These are phyloP conservation scores for Hemistola chrysoprasaria DNA, from an alignment of 2,888 invertebrate genomes.

Conservation along the genomic window DNA sequence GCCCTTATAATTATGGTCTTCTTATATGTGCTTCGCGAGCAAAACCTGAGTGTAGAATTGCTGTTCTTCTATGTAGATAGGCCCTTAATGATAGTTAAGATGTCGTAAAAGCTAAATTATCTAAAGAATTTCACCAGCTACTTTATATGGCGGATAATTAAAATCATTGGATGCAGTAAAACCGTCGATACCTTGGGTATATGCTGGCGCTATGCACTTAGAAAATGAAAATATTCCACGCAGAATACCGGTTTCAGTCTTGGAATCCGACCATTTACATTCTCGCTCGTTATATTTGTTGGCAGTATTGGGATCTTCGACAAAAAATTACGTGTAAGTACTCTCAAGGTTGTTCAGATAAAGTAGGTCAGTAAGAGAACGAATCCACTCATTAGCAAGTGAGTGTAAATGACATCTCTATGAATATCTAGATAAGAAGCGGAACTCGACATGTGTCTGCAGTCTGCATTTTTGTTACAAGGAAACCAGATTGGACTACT, in stretches of 20 bases:
- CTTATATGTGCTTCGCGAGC: no score
- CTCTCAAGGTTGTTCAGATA: slow-evolving; percentile 30
- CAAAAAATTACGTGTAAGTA: slow-evolving; percentile 19
- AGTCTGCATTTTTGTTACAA: slow-evolving; percentile 7
- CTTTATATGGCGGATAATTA: no score
- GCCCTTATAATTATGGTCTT: no score
- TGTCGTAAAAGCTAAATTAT: no score
- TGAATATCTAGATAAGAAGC: slow-evolving; percentile 3
- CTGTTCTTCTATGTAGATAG: no score
- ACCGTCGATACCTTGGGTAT: no score
- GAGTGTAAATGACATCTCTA: slow-evolving; percentile 23
- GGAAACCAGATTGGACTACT: background rate
- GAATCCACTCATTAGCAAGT: slow-evolving; percentile 33
- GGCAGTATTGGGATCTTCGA: slow-evolving; percentile 15
- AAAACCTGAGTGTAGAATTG: no score
- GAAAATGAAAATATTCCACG: slow-evolving; percentile 19
- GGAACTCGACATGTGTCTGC: background rate
- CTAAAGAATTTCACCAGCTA: no score
- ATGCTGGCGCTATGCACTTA: background rate
- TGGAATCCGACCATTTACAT: slow-evolving; percentile 15
- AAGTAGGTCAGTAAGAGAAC: slow-evolving; percentile 44
- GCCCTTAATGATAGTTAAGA: no score
- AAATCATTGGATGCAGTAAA: no score
- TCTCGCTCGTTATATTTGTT: slow-evolving; percentile 11
- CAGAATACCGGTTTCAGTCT: slow-evolving; percentile 14